phyloP scores from a whole-genome alignment of 2,888 invertebrate species.

The Xanthorhoe spadicearia region DNA sequence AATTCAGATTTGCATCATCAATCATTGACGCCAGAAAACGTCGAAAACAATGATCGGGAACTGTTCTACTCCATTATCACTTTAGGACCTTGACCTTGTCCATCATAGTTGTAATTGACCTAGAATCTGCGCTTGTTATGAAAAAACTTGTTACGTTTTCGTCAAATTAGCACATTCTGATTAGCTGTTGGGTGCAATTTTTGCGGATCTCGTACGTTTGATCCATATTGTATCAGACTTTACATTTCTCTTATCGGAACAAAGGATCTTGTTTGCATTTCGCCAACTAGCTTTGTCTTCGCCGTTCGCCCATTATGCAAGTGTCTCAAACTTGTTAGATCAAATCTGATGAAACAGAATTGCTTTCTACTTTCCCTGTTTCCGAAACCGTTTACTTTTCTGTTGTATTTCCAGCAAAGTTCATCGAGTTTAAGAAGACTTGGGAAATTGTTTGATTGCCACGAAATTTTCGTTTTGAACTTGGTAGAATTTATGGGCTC shows the following conservation, averaged over 20 bases:
- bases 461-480: conserved; percentile 46
- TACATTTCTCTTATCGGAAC: conserved; percentile 34
- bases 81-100: conserved; percentile 30
- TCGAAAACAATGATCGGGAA: conserved; percentile 45
- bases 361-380: conserved; percentile 44
- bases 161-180: conserved; percentile 13
- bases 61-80: conserved; percentile 33
- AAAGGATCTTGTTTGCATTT: conserved; percentile 36
- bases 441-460: conserved; percentile 53
- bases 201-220: conserved; percentile 1
- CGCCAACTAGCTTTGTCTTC: conserved; percentile 27
- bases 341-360: conserved; percentile 44
- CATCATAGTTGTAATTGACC: conserved; percentile 30
- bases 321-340: conserved; percentile 41
- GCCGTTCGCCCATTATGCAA: conserved; percentile 39
- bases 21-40: conserved; percentile 50
- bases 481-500: conserved; percentile 37
- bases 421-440: conserved; percentile 46
- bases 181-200: background rate
- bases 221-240: background rate
- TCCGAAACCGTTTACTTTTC: conserved; percentile 50
- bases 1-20: conserved; percentile 63
- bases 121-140: conserved; percentile 18
- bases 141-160: conserved; percentile 21
- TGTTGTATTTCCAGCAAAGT: conserved; percentile 50